Base-by-base conservation (phyloP, 2,797 vertebrate genomes). In the Leptodactylus fallax region DNA sequence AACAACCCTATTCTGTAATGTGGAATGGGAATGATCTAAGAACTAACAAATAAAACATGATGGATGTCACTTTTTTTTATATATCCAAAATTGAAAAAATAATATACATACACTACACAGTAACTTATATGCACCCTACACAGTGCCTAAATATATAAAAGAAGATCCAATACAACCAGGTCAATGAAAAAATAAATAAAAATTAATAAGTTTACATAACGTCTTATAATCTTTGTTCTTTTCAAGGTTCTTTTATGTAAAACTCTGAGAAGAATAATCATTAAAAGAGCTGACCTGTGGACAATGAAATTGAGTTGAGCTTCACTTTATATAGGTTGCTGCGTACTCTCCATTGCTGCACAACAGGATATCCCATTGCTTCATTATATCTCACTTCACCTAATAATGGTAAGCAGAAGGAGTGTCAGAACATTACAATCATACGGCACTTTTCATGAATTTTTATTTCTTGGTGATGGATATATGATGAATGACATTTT, bases 281-380 rank as follows among this genome's bases (percentile, higher is more conserved):
- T 51, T 0, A 49, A 69, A 19, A 74, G 36, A 53, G 27, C 95
- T 95, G 92, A 99, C 98, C 98, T 97, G 97, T 92, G 1, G 98
- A 97, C 58, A 99, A 95, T 2, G 98, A 98, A 92, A 98, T 98
- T 90, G 98, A 96, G 92, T 97, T 99, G 89, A 99, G 97, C 90
- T 98, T 99, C 92, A 99, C 98, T 86, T 95, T 97, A 94, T 99
- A 99, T 58, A 99, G 95, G 92, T 99, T 99, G 94, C 98, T 99
- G 53, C 97, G 95, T 45, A 99, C 98, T 72, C 97, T 93, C 98
- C 98, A 99, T 90, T 98, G 97, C 90, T 99, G 98, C 67, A 99
- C 95, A 97, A 99, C 98, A 9, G 98, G 98, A 91, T 99, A 99
- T 0, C 98, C 98, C 90, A 96, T 97, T 0, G 98, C 98, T 89